Evolutionary conservation across 1,140 invertebrate species (phyloP), one percentile per base, ranked within the genome.

Genomic region (Drosophila littoralis): DNA sequence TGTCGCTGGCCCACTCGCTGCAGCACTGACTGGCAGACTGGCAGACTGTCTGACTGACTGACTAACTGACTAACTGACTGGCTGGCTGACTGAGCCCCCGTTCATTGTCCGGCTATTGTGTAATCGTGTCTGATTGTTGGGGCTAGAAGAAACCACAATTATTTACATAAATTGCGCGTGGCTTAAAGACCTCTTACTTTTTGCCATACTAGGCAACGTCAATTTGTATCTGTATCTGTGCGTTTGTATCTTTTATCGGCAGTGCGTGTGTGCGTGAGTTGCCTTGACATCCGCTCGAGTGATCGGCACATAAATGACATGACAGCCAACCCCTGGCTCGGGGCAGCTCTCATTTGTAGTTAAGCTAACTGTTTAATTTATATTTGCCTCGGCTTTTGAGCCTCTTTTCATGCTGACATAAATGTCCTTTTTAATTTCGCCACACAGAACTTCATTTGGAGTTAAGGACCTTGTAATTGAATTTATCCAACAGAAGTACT

Each of bases 111-210:
- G 38, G 33, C 70, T 22, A 35, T 89, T 88, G 73, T 83, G 83
- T 59, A 88, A 88, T 66, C 57, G 43, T 13, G 38, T 15, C 6
- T 52, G 57, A 65, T 65, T 40, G 28, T 6, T 35, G 61, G 48
- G 58, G 79, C 78, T 75, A 85, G 73, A 88, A 81, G 81, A 79
- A 79, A 85, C 84, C 85, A 85, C 81, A 89, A 89, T 89, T 85
- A 89, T 90, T 79, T 74, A 61, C 65, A 74, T 79, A 81, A 90
- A 81, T 84, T 85, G 68, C 81, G 57, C 80, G 79, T 82, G 59
- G 61, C 55, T 55, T 61, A 51, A 72, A 35, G 38, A 52, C 79
- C 83, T 83, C 78, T 88, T 88, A 86, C 83, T 74, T 88, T 51
- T 77, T 45, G 57, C 46, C 61, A 38, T 48, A 40, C 17, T 17